A percentile compares a stretch with the other conserved stretches of the same genome.
Conservation (phyloP, 35 echinoderm and acorn worm species). For the Patiria miniata region DNA sequence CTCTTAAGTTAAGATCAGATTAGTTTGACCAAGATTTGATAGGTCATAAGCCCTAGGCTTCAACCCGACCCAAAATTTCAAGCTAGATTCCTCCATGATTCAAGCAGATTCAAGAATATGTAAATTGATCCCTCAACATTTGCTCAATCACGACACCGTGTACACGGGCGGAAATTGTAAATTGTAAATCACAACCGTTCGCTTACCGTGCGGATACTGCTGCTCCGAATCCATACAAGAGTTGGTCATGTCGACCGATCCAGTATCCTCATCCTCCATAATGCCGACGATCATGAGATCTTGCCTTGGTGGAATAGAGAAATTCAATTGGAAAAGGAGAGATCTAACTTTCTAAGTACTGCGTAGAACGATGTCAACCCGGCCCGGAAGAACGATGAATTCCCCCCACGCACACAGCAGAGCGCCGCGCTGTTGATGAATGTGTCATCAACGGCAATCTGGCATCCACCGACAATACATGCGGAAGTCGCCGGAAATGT, state of each 20-base stretch:
- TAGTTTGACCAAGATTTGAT: too few relatives aligned
- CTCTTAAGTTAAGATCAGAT: too few relatives aligned
- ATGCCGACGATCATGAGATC: not conserved
- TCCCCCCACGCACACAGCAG: not conserved
- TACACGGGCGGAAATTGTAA: too few relatives aligned
- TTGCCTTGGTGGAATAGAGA: too few relatives aligned
- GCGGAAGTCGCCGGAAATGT: not conserved
- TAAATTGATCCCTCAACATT: not conserved
- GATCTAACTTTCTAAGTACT: too few relatives aligned
- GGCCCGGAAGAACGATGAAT: not conserved
- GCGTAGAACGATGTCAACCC: too few relatives aligned
- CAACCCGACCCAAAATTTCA: not conserved
- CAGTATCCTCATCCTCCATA: not conserved
- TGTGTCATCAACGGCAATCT: conserved; percentile 8
- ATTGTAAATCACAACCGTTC: too few relatives aligned
- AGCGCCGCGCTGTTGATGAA: not conserved
- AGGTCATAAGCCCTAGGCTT: too few relatives aligned
- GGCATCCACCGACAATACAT: not conserved
- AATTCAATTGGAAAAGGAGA: too few relatives aligned
- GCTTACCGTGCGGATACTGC: not conserved
- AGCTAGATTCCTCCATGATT: too few relatives aligned
- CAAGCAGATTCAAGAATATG: not conserved
- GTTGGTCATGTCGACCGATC: conserved; percentile 5
- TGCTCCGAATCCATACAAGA: conserved; percentile 18
- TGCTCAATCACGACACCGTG: not conserved